Base-by-base conservation (phyloP, 2,888 invertebrate species). In the Callyntrura sp. region DNA sequence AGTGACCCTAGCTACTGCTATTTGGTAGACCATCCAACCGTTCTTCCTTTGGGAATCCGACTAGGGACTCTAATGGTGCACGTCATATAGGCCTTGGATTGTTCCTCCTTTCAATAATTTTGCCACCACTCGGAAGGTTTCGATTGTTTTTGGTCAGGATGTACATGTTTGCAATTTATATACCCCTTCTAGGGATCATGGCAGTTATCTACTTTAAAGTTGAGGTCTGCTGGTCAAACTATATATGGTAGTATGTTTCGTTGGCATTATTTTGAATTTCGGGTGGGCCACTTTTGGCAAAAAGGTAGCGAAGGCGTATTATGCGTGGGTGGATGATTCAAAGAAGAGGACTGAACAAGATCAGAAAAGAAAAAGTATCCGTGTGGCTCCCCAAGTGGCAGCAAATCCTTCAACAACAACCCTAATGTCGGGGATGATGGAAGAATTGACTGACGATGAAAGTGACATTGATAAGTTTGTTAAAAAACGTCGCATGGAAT, bases 301-400 rank as follows among this genome's bases (percentile, higher is more conserved):
- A n/a, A 48, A 23, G 14, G 25, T 73, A 0, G 51, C 73, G 0
- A 73, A 48, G 14, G 0, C 73, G 1, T 73, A n/a, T 14, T 48
- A 73, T 12, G 48, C 73, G 9, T 73, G 73, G 73, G 45, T 73
- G 48, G 48, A 73, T 0, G 73, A 73, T 23, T 48, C 73, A 0
- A 23, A 20, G 48, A 12, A 23, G n/a, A 28, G 48, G 48, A 0
- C 12, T 1, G 12, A 73, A 23, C 0, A 17, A 23, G 73, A 73
- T 12, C 4, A 3, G 23, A 23, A 73, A 23, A 73, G 73, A 12
- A 73, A 9, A 20, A 48, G 73, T 8, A n/a, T n/a, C n/a, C n/a
- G n/a, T 9, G 17, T 60, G 20, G 60, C 60, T 3, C 17, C 60
- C 17, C 8, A n/a, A 20, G 20, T n/a, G n/a, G 17, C n/a, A 60